Evolutionary conservation across 2,797 vertebrate genomes (phyloP).

Genomic region (Alouatta caraya): DNA sequence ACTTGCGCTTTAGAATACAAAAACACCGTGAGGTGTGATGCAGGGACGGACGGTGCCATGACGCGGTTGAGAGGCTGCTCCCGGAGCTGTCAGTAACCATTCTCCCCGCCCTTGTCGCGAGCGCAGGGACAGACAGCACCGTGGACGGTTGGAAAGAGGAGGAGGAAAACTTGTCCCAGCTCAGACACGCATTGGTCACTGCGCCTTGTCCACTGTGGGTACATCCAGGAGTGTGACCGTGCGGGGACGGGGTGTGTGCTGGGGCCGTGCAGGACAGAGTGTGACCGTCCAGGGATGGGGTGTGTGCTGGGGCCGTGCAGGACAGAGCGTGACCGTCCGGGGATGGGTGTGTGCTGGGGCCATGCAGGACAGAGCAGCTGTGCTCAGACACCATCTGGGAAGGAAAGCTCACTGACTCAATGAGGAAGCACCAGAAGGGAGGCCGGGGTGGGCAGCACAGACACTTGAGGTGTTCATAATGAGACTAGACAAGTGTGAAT

Average conservation of each 20-base stretch:
- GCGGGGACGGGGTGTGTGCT: too few relatives aligned
- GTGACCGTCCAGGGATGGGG: background rate
- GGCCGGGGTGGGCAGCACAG: background rate
- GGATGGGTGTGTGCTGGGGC: background rate
- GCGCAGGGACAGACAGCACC: too few relatives aligned
- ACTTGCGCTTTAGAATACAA: background rate
- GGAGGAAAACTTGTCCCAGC: background rate
- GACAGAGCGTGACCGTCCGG: background rate
- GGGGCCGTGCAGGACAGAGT: too few relatives aligned
- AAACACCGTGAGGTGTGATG: background rate
- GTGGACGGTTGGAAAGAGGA: background rate
- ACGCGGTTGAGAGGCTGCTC: too few relatives aligned
- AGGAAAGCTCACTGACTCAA: background rate
- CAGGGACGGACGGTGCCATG: accelerated
- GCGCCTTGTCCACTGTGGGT: accelerated
- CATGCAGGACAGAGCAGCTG: background rate
- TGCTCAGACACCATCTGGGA: background rate
- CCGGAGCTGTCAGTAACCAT: too few relatives aligned
- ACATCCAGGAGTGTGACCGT: background rate
- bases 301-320: background rate
- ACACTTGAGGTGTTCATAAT: too few relatives aligned
- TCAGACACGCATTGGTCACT: background rate
- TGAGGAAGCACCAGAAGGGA: background rate
- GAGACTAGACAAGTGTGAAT: background rate
- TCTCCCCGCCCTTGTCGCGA: accelerated